A percentile compares a stretch with the other conserved stretches of the same genome.
These are phyloP conservation scores for Plecturocebus donacophilus DNA, from an alignment of 2,113 vertebrate genomes.

Conservation along the genomic window DNA sequence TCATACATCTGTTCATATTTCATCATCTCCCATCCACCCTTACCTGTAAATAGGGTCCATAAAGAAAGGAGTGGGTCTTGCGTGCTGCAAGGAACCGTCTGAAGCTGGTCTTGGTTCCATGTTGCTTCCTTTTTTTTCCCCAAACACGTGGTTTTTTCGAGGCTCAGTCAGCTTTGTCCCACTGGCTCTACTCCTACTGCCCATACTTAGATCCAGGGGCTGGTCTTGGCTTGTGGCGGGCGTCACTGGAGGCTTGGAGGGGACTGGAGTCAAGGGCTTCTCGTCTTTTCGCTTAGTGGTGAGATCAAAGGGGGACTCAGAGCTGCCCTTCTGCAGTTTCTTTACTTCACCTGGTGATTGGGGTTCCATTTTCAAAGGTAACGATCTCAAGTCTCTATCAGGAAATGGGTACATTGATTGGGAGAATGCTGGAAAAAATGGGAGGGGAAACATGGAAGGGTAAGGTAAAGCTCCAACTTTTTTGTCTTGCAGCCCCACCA, in stretches of 20 bases:
- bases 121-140: slow-evolving; percentile 89
- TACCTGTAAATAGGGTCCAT: slow-evolving; percentile 99
- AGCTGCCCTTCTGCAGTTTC: slow-evolving; percentile 91
- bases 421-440: slow-evolving; percentile 99
- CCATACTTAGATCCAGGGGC: slow-evolving; percentile 96
- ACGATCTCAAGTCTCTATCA: slow-evolving; percentile 94
- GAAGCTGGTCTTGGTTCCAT: slow-evolving; percentile 88
- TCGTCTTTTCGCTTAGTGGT: slow-evolving; percentile 97
- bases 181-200: slow-evolving; percentile 91
- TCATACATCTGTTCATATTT: rapidly evolving
- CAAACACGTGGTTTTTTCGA: slow-evolving; percentile 90
- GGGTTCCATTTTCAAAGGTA: slow-evolving; percentile 92
- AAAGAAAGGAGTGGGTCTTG: slow-evolving; percentile 97
- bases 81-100: slow-evolving; percentile 95
- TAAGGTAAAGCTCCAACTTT: slow-evolving; percentile 96
- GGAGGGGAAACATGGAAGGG: slow-evolving; percentile 98
- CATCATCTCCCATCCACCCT: not conserved
- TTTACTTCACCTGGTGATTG: slow-evolving; percentile 92
- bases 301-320: slow-evolving; percentile 97
- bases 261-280: slow-evolving; percentile 86
- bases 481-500: slow-evolving; percentile 97
- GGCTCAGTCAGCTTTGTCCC: slow-evolving; percentile 85
- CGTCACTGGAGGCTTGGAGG: slow-evolving; percentile 88
- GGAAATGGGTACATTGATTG: slow-evolving; percentile 98
- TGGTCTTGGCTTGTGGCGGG: slow-evolving; percentile 92